phyloP scores from a whole-genome alignment of 2,797 vertebrate genomes.

The Myotis pilosus region DNA sequence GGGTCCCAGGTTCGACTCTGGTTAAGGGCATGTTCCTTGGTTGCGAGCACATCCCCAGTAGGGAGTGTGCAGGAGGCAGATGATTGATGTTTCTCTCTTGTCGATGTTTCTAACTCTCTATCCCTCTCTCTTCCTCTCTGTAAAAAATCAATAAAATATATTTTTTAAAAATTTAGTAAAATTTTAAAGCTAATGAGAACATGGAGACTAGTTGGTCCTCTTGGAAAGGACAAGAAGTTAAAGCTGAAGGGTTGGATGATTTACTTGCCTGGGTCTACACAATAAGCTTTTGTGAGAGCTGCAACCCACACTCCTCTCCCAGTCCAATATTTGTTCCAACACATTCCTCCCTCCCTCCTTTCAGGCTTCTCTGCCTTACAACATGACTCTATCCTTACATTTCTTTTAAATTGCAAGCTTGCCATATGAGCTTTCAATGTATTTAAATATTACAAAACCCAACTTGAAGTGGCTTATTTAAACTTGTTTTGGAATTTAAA shows the following conservation, averaged over 20 bases:
- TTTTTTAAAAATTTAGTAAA: slow-evolving; percentile 9
- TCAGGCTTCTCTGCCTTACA: neutral
- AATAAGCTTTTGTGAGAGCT: neutral
- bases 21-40: too few species aligned
- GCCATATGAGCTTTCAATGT: neutral
- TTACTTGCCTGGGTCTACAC: neutral
- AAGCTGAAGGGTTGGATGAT: neutral
- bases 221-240: neutral
- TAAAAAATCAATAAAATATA: too few species aligned
- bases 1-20: too few species aligned
- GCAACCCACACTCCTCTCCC: neutral
- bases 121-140: too few species aligned
- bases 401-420: slow-evolving; percentile 37
- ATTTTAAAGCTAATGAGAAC: neutral
- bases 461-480: slow-evolving; percentile 1
- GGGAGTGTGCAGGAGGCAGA: too few species aligned
- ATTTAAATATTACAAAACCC: slow-evolving; percentile 37
- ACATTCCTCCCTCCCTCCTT: neutral
- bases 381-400: neutral
- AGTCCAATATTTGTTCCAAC: neutral
- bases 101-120: too few species aligned
- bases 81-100: too few species aligned
- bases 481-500: slow-evolving; percentile 42
- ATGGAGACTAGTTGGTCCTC: neutral
- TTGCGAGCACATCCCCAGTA: too few species aligned